phyloP scores from a whole-genome alignment of 2,797 vertebrate species.

The Rhabdomys pumilio region DNA sequence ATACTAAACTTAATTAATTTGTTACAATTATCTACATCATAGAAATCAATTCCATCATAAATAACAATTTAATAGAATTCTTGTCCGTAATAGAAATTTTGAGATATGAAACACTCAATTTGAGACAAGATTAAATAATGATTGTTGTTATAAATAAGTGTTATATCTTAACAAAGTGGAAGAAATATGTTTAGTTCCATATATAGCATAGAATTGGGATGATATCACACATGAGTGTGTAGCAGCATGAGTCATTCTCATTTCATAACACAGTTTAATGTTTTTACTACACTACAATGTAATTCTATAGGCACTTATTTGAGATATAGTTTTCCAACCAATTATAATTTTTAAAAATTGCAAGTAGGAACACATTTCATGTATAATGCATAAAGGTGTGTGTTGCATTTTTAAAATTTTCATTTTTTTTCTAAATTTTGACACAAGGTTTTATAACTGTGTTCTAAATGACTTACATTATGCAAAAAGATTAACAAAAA shows the following conservation, averaged over 20 bases:
- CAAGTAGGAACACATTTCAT: neutral
- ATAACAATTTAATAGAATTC: neutral
- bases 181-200: neutral
- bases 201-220: neutral
- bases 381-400: neutral
- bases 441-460: neutral
- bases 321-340: neutral
- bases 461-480: neutral
- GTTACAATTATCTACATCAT: neutral
- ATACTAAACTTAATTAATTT: conserved; percentile 37
- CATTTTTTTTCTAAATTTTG: neutral
- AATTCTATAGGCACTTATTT: neutral
- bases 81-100: conserved; percentile 5
- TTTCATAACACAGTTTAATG: neutral
- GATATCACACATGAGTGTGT: accelerated
- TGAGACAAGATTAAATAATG: neutral
- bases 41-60: neutral
- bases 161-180: neutral
- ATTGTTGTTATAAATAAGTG: neutral
- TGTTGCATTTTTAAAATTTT: neutral
- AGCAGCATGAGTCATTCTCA: neutral
- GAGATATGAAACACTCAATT: neutral
- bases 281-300: neutral
- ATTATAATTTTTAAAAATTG: neutral
- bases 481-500: neutral